Evolutionary conservation across 2,113 vertebrate species (phyloP).

Genomic region (Ramphastos sulfuratus): DNA sequence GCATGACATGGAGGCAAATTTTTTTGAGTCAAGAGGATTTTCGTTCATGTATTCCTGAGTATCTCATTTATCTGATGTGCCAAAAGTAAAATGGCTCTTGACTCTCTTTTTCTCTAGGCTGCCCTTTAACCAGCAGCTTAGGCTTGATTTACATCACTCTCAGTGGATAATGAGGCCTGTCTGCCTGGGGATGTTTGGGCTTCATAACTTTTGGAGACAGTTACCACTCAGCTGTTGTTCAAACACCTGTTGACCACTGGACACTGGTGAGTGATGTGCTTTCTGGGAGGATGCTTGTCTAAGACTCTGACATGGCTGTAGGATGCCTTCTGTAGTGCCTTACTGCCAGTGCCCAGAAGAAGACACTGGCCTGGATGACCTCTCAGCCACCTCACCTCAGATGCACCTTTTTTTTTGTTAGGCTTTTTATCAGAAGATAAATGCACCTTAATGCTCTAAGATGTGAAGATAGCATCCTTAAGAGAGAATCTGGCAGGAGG

Average conservation of each 20-base stretch:
- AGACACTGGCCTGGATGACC: rapidly evolving
- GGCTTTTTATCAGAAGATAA: background rate
- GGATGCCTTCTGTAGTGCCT: background rate
- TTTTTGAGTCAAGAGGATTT: constrained; percentile 34
- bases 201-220: background rate
- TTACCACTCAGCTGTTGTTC: background rate
- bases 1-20: background rate
- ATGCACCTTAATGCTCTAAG: background rate
- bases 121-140: background rate
- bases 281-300: background rate
- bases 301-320: background rate
- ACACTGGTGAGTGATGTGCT: rapidly evolving
- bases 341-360: background rate
- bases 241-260: background rate
- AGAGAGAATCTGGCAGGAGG: background rate
- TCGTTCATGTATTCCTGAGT: constrained; percentile 3
- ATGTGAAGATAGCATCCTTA: background rate
- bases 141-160: background rate
- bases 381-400: background rate
- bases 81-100: constrained; percentile 2
- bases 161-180: background rate
- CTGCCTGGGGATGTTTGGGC: background rate
- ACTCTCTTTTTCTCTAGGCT: background rate
- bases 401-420: background rate
- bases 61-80: background rate